Evolutionary conservation across 2,113 vertebrate genomes (phyloP).

Genomic region (Rhea americana): DNA sequence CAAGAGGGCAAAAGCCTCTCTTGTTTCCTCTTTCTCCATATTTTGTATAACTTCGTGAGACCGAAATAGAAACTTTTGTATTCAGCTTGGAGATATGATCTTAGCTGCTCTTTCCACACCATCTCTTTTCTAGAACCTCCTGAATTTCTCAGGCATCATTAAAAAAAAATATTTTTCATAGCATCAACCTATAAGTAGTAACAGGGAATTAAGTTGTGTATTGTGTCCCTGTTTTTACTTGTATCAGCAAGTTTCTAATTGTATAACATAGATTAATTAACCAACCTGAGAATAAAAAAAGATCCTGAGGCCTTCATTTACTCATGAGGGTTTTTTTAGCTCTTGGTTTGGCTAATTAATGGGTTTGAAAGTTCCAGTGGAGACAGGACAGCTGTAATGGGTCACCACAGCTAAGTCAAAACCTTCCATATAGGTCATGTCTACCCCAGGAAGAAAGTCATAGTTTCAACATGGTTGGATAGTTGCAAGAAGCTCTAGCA

Average conservation of each 20-base stretch:
- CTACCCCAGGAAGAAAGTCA: not conserved
- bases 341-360: not conserved
- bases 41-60: not conserved
- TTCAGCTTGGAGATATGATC: not conserved
- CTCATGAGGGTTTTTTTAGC: not conserved
- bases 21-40: not conserved
- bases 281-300: not conserved
- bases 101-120: not conserved
- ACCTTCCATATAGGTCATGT: not conserved
- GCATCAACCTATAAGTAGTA: not conserved
- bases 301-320: not conserved
- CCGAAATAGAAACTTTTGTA: not conserved
- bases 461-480: not conserved
- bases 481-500: not conserved
- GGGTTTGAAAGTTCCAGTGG: not conserved
- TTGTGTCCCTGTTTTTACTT: not conserved
- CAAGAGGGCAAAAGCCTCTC: not conserved
- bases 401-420: not conserved
- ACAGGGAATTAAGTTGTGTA: not conserved
- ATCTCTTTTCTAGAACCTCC: not conserved
- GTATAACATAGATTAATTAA: not conserved
- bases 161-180: not conserved
- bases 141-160: not conserved
- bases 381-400: rapidly evolving
- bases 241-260: not conserved